A percentile compares a stretch with the other conserved stretches of the same genome.
These are phyloP conservation scores for Sciurus niger DNA, from an alignment of 2,113 vertebrate species.

Conservation along the genomic window DNA sequence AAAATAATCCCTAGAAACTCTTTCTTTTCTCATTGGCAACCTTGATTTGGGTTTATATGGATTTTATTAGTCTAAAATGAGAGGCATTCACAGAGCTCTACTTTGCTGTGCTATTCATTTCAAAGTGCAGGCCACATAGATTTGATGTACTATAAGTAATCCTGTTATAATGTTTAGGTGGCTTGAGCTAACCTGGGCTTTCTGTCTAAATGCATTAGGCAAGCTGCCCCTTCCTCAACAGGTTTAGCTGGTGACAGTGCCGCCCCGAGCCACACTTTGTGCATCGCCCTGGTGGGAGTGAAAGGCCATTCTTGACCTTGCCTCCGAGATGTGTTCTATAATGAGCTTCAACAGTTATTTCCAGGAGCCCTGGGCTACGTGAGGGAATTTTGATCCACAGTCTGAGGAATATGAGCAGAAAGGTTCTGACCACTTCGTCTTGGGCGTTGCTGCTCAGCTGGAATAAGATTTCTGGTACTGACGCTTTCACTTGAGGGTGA, in stretches of 20 bases:
- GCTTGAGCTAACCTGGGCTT: constrained; percentile 5
- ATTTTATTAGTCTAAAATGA: constrained; percentile 76
- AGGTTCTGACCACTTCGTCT: not conserved
- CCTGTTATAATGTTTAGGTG: constrained; percentile 47
- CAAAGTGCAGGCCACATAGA: constrained; percentile 3
- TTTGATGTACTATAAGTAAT: constrained; percentile 42
- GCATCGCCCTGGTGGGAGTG: not conserved
- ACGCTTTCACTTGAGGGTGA: not conserved
- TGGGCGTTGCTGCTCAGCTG: not conserved
- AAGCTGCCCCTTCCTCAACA: not conserved
- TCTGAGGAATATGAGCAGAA: not conserved
- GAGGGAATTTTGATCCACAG: constrained; percentile 9
- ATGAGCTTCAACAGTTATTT: constrained; percentile 7
- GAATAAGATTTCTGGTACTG: not conserved
- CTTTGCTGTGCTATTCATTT: constrained; percentile 65
- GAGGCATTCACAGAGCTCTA: constrained; percentile 2
- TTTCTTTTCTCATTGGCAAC: constrained; percentile 63
- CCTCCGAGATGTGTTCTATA: constrained; percentile 11
- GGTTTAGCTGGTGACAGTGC: not conserved
- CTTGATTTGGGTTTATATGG: constrained; percentile 54
- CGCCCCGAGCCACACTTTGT: not conserved
- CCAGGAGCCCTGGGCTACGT: not conserved
- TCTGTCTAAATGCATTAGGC: constrained; percentile 60
- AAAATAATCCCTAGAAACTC: constrained; percentile 64
- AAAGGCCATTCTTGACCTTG: not conserved